Evolutionary conservation across 2,888 invertebrate species (phyloP).

Genomic region (Synergus itoensis): DNA sequence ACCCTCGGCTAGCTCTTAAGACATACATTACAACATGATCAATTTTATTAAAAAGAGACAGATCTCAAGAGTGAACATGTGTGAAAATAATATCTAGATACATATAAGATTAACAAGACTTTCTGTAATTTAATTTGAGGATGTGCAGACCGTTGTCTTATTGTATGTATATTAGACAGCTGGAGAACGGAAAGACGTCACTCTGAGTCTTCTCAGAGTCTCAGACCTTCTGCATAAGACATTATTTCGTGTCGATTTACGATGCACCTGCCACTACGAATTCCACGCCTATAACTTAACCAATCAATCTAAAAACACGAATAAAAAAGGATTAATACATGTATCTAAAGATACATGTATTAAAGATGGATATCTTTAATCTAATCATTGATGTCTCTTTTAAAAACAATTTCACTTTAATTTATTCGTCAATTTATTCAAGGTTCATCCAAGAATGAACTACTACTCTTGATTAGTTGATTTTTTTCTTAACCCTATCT

Average conservation of each 20-base stretch:
- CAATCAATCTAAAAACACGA: background rate
- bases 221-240: slow-evolving; percentile 43
- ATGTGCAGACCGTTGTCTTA: slow-evolving; percentile 51
- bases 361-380: background rate
- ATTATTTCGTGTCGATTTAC: slow-evolving; percentile 54
- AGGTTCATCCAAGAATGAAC: no score
- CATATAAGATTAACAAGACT: background rate
- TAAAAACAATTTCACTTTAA: no score
- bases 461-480: no score
- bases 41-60: no score
- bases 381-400: no score
- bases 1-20: background rate
- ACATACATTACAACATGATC: background rate
- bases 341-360: background rate
- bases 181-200: slow-evolving; percentile 60
- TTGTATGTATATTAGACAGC: slow-evolving; percentile 75
- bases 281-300: slow-evolving; percentile 18
- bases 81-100: no score
- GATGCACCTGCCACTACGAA: slow-evolving; percentile 58
- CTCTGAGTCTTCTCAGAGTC: slow-evolving; percentile 15
- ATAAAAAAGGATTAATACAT: background rate
- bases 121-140: slow-evolving; percentile 6
- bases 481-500: no score
- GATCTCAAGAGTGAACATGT: no score
- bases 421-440: no score